Evolutionary conservation across 2,888 invertebrate genomes (phyloP).

Genomic region (Norana najaformis): DNA sequence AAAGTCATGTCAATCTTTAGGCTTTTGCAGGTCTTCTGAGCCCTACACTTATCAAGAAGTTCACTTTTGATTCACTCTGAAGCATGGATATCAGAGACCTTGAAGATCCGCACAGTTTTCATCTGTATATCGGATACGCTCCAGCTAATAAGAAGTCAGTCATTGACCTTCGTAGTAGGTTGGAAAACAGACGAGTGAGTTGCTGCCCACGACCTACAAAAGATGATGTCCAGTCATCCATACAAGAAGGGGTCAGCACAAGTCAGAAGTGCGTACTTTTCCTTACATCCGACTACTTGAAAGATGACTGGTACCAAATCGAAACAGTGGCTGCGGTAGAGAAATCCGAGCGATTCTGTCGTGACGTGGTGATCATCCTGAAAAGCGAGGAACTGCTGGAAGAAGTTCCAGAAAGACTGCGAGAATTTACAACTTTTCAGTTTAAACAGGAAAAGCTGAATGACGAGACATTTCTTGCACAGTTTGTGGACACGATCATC

Average conservation of each 20-base stretch:
- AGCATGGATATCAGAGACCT: not conserved
- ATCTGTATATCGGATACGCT: not conserved
- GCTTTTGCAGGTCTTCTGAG: not conserved
- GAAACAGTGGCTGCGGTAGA: not conserved
- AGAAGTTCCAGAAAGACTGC: not conserved
- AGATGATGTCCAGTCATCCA: not conserved
- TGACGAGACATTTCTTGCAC: not conserved
- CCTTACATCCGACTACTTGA: slow-evolving; percentile 19
- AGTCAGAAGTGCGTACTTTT: slow-evolving; percentile 27
- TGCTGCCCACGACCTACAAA: not conserved
- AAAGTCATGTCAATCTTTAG: not conserved
- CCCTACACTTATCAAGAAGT: not conserved
- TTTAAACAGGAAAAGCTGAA: not conserved
- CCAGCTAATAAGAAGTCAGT: not conserved
- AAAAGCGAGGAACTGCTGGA: not conserved
- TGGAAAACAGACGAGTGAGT: not conserved
- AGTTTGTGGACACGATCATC: not conserved
- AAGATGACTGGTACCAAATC: not conserved
- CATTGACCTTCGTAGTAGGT: not conserved
- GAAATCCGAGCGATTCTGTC: not conserved
- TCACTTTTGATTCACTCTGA: not conserved
- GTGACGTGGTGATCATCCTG: slow-evolving; percentile 23
- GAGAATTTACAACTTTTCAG: not conserved
- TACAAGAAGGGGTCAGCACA: not conserved
- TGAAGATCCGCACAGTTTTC: not conserved